Evolutionary conservation across 2,113 vertebrate genomes (phyloP).

Genomic region (Empidonax alnorum): DNA sequence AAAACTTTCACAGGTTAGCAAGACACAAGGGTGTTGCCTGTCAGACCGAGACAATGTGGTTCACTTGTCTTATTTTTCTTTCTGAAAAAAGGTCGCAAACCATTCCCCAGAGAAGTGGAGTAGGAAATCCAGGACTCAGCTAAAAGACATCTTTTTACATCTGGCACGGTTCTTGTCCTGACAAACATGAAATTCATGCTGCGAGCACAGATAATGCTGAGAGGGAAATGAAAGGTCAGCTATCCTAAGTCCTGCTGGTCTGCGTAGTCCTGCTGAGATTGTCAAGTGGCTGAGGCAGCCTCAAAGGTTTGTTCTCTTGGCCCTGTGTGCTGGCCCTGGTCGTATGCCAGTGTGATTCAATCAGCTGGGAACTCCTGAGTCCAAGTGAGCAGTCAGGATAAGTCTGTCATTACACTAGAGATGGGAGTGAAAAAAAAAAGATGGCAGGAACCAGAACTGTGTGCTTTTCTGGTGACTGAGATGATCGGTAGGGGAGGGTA

Average conservation of each 20-base stretch:
- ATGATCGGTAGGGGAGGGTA: not conserved
- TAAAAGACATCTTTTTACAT: constrained; percentile 61
- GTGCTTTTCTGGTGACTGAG: not conserved
- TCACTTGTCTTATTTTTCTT: constrained; percentile 78
- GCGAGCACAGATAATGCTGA: constrained; percentile 24
- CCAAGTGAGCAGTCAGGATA: not conserved
- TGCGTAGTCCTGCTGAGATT: constrained; percentile 7
- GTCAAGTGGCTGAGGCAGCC: constrained; percentile 25
- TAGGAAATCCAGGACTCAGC: constrained; percentile 71
- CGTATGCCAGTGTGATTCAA: not conserved
- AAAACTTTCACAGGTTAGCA: constrained; percentile 57
- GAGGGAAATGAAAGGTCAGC: constrained; percentile 65
- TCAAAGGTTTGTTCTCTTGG: not conserved
- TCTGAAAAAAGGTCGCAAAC: constrained; percentile 63
- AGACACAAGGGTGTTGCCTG: constrained; percentile 56
- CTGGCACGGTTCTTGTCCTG: constrained; percentile 55
- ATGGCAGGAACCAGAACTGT: not conserved
- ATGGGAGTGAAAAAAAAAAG: not conserved
- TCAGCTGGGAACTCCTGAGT: not conserved
- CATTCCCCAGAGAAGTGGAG: constrained; percentile 58
- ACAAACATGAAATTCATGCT: constrained; percentile 55
- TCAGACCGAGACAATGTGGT: constrained; percentile 69
- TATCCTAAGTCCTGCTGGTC: not conserved
- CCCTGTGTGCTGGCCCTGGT: not conserved
- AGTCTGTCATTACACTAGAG: not conserved